Percentiles rank a stretch among this genome's conserved stretches.
phyloP scores from a whole-genome alignment of 2,797 vertebrate species.

The Staurois parvus region DNA sequence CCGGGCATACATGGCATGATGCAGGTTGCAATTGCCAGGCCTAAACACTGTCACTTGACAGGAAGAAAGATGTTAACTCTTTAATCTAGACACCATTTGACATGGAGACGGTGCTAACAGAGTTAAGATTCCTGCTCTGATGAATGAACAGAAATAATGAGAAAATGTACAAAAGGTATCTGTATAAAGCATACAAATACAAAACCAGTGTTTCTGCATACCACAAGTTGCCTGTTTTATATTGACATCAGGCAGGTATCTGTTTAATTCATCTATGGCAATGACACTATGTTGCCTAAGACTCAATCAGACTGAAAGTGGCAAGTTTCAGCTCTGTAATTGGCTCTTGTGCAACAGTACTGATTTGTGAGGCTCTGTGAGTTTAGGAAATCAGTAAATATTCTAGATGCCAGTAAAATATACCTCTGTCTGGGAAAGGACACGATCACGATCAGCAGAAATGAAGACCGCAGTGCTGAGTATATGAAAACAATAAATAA shows the following conservation, averaged over 20 bases:
- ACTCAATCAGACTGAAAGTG: not conserved
- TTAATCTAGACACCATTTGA: no score
- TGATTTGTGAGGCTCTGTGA: slow-evolving; percentile 16
- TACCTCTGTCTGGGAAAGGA: slow-evolving; percentile 11
- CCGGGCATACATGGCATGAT: no score
- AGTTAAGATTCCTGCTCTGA: no score
- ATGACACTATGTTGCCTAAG: not conserved
- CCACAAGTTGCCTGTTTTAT: not conserved
- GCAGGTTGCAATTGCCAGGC: no score
- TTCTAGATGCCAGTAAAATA: slow-evolving; percentile 18
- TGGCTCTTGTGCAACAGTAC: slow-evolving; percentile 15
- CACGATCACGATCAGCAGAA: slow-evolving; percentile 17
- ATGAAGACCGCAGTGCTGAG: not conserved
- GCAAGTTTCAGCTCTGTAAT: not conserved
- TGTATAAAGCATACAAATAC: no score
- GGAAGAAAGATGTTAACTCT: no score
- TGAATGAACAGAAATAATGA: no score
- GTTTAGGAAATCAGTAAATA: slow-evolving; percentile 12
- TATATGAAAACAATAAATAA: slow-evolving; percentile 49
- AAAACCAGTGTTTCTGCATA: no score
- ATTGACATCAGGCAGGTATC: not conserved
- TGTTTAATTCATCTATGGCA: not conserved
- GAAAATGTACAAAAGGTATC: no score
- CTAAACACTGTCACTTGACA: no score
- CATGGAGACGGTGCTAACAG: no score